Percentiles rank a stretch among this genome's conserved stretches.
phyloP scores from a whole-genome alignment of 92 coral and sea anemone genomes.

The Porites evermanni region DNA sequence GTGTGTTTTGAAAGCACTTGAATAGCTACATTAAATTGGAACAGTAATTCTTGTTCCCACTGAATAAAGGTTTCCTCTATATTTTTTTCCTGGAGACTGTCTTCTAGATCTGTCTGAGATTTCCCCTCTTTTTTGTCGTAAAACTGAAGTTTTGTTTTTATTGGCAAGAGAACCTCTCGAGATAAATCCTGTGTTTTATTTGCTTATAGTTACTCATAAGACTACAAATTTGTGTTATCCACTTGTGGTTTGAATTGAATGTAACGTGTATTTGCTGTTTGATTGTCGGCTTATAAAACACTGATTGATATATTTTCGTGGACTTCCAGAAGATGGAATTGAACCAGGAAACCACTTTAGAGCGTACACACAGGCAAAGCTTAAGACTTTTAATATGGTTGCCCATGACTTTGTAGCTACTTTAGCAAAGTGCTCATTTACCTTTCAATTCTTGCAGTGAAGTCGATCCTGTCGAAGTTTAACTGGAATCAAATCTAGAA shows the following conservation, averaged over 20 bases:
- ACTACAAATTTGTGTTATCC: neutral
- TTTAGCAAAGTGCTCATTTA: neutral
- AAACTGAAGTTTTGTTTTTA: no score
- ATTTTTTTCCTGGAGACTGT: no score
- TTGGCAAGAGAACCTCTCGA: no score
- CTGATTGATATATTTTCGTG: neutral
- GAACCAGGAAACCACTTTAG: no score
- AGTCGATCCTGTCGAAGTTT: neutral
- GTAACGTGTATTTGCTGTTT: conserved; percentile 15
- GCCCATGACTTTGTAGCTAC: no score
- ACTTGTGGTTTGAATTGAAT: conserved; percentile 1
- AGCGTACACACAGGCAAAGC: no score
- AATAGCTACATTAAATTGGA: conserved; percentile 22
- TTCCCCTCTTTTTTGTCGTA: no score
- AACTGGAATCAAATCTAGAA: neutral
- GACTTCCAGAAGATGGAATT: no score
- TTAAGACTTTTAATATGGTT: no score
- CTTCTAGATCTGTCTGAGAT: neutral
- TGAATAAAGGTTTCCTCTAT: no score
- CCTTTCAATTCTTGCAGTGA: neutral
- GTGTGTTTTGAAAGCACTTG: conserved; percentile 22
- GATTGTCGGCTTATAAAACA: conserved; percentile 3
- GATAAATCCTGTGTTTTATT: neutral
- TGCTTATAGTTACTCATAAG: neutral
- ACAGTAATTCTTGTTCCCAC: neutral